These are phyloP conservation scores for Dasyurus viverrinus DNA, from an alignment of 2,113 vertebrate genomes.

Conservation along the genomic window DNA sequence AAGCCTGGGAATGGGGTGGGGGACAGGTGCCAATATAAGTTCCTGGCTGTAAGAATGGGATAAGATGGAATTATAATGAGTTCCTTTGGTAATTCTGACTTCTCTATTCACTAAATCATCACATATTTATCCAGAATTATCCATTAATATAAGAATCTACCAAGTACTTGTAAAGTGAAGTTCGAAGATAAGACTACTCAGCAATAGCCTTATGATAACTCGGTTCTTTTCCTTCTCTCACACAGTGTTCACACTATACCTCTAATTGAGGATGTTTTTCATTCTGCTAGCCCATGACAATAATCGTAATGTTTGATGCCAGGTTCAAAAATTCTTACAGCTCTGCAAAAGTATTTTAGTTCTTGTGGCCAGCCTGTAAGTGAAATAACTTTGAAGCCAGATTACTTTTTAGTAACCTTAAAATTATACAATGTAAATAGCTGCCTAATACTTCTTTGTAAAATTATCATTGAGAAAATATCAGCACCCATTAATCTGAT, in stretches of 20 bases:
- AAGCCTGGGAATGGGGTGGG: background rate
- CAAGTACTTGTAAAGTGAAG: background rate
- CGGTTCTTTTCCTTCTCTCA: background rate
- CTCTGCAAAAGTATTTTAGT: background rate
- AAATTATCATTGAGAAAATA: background rate
- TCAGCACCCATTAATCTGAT: background rate
- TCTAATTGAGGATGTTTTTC: background rate
- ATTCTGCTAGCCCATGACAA: background rate
- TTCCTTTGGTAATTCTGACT: background rate
- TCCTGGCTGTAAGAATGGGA: background rate
- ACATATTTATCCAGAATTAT: background rate
- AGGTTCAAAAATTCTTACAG: background rate
- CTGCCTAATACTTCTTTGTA: background rate
- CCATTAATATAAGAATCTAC: background rate
- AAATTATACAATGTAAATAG: background rate
- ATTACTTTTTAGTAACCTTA: background rate
- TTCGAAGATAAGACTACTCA: background rate
- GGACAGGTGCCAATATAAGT: background rate
- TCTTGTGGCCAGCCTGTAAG: background rate
- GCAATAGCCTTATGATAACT: background rate
- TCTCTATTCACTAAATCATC: background rate
- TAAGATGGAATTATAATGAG: background rate
- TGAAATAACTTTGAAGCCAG: background rate
- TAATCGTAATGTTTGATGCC: background rate
- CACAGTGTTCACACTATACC: background rate